Evolutionary conservation across 2,888 invertebrate genomes (phyloP), one percentile per base, ranked within the genome.

Genomic region (Epinotia brunnichana): DNA sequence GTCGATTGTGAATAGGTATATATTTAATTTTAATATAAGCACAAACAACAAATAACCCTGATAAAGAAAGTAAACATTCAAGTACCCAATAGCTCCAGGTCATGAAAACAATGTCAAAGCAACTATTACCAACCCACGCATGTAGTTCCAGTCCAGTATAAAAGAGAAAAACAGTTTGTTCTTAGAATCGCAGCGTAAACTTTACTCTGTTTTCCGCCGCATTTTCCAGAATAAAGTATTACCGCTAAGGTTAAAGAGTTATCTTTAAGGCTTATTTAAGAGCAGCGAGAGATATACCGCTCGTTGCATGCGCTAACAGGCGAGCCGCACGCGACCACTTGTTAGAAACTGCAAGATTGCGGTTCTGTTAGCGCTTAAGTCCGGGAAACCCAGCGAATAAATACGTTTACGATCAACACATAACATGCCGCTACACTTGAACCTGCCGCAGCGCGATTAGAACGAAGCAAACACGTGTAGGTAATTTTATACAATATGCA

Each of bases 291-390:
- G 41, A 60, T 66, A 53, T 59, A 17, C 54, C n/a, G 48, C 48
- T 51, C 62, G 57, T 17, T 56, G 51, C 59, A 59, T 21, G 39
- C 61, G 48, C 39, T 74, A 73, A 70, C 68, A 57, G 75, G 54
- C 59, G 51, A 11, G 29, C 15, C 53, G 41, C 78, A 77, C 76
- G 77, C 77, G 75, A 78, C 78, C 77, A 78, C 78, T 77, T 78
- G 78, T 78, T 77, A 77, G 74, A 57, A 72, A 73, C 60, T 66
- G 61, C 67, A 66, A 54, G 64, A 70, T 67, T 67, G 71, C 68
- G 48, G 70, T 29, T 35, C 60, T 44, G 57, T 57, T 67, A 61
- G 61, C 61, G 59, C 48, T 60, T 2, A 51, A 59, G 53, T 53
- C 64, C 56, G 71, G 64, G 41, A 41, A 53, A 24, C 48, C 19